phyloP scores from a whole-genome alignment of 1,140 invertebrate species.

The Epicauta chinensis region DNA sequence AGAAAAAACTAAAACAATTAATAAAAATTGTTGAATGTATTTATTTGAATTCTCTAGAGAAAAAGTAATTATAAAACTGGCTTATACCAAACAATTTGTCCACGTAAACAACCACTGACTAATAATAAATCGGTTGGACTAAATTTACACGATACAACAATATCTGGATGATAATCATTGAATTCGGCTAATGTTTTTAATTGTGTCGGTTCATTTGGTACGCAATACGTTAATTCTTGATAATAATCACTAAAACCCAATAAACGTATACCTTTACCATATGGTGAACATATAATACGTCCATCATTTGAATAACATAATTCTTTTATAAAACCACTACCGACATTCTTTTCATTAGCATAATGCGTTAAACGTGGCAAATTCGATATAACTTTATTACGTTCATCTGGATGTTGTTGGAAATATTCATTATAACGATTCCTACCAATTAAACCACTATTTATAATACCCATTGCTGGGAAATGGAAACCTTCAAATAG shows the following conservation, averaged over 20 bases:
- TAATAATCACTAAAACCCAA: conserved; percentile 73
- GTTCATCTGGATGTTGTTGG: conserved; percentile 27
- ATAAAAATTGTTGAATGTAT: background rate
- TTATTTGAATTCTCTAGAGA: background rate
- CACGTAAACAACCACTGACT: conserved; percentile 82
- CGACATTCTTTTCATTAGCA: conserved; percentile 80
- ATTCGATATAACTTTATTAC: conserved; percentile 51
- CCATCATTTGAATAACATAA: conserved; percentile 85
- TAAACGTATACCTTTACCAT: conserved; percentile 74
- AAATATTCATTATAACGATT: conserved; percentile 29
- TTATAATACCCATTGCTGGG: conserved; percentile 29
- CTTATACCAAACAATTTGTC: conserved; percentile 85
- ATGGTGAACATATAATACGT: conserved; percentile 82
- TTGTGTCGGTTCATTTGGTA: conserved; percentile 46
- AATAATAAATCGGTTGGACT: conserved; percentile 77
- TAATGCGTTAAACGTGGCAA: conserved; percentile 74
- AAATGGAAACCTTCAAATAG: conserved; percentile 15
- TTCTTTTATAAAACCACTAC: conserved; percentile 82
- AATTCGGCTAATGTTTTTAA: conserved; percentile 55
- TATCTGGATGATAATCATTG: conserved; percentile 70
- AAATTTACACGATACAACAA: conserved; percentile 88
- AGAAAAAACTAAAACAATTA: no score
- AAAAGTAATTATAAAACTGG: conserved; percentile 46
- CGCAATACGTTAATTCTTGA: conserved; percentile 68
- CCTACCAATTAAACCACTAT: conserved; percentile 31